These are phyloP conservation scores for Albula glossodonta DNA, from an alignment of 2,113 vertebrate genomes.

Conservation along the genomic window DNA sequence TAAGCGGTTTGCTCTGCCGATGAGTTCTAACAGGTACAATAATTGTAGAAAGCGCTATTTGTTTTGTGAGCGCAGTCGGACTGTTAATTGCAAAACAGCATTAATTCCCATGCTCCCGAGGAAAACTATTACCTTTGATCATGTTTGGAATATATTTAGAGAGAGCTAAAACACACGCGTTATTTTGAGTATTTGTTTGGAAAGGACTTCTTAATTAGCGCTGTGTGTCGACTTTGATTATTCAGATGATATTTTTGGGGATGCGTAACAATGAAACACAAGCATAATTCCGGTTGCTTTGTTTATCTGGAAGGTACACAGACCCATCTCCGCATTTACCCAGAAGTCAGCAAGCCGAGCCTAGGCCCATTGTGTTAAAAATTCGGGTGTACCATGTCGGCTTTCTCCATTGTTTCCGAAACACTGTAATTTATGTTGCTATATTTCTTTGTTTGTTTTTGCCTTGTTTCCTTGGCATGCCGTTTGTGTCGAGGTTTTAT, in stretches of 20 bases:
- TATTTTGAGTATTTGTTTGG: not conserved
- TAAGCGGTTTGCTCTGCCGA: not conserved
- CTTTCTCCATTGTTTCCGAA: not conserved
- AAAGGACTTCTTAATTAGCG: not conserved
- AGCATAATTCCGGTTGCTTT: too few species aligned
- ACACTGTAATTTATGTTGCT: not conserved
- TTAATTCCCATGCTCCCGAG: not conserved
- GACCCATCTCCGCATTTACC: not conserved
- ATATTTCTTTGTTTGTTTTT: not conserved
- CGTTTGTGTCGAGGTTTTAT: not conserved
- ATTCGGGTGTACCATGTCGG: not conserved
- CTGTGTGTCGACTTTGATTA: not conserved
- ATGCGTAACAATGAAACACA: too few species aligned
- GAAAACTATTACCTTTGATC: constrained; percentile 7
- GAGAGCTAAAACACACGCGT: not conserved
- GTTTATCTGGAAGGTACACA: not conserved
- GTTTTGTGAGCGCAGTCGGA: not conserved
- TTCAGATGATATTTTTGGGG: not conserved
- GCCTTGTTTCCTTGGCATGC: not conserved
- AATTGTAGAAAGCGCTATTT: not conserved
- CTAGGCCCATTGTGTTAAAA: not conserved
- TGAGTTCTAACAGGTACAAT: not conserved
- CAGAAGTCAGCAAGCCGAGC: not conserved
- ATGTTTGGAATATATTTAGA: not conserved
- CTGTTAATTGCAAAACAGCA: constrained; percentile 4